Evolutionary conservation across 1,140 invertebrate genomes (phyloP).

Genomic region (Drepana arcuata): DNA sequence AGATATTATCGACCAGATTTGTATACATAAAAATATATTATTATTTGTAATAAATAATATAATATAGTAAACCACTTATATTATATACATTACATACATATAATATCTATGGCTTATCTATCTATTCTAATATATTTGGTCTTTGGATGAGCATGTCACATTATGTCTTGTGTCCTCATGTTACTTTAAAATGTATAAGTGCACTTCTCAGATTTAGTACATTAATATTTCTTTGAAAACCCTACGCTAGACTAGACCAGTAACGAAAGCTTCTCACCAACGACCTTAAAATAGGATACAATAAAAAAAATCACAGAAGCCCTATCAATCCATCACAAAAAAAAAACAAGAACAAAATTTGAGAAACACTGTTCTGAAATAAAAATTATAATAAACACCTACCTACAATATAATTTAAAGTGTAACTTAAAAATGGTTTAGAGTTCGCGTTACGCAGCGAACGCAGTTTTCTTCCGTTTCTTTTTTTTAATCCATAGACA

Average conservation of each 20-base stretch:
- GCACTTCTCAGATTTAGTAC: conserved; percentile 64
- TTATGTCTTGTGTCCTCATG: conserved; percentile 58
- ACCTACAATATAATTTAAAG: background rate
- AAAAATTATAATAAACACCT: background rate
- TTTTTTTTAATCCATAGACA: conserved; percentile 15
- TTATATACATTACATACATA: conserved; percentile 41
- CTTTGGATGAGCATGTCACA: conserved; percentile 67
- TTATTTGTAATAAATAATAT: conserved; percentile 29
- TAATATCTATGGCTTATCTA: conserved; percentile 56
- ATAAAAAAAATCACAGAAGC: conserved; percentile 53
- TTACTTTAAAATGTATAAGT: conserved; percentile 62
- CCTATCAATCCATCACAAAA: conserved; percentile 32
- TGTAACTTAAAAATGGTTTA: conserved; percentile 36
- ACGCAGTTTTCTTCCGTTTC: conserved; percentile 8
- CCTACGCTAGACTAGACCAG: conserved; percentile 65
- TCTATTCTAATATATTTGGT: conserved; percentile 66
- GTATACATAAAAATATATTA: conserved; percentile 29
- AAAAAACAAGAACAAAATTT: conserved; percentile 48
- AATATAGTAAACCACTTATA: conserved; percentile 37
- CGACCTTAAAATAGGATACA: conserved; percentile 27
- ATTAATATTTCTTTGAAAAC: conserved; percentile 42
- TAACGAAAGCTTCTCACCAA: conserved; percentile 36
- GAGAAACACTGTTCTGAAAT: conserved; percentile 64
- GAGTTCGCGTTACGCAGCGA: conserved; percentile 15
- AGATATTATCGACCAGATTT: background rate